Conservation (phyloP, 2,888 invertebrate species). For the Folsomia candida region DNA sequence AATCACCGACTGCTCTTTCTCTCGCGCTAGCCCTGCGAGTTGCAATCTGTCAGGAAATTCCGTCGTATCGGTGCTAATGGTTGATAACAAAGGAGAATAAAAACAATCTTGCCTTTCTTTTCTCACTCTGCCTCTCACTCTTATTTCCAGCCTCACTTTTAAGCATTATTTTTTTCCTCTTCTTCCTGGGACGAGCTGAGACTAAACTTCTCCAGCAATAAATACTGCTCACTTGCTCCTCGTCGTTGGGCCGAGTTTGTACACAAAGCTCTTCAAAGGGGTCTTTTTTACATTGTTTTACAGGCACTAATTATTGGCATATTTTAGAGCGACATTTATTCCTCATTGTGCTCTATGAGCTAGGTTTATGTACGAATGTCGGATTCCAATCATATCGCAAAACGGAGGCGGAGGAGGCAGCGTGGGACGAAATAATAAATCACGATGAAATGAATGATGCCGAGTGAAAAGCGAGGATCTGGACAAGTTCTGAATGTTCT, state of each 20-base stretch:
- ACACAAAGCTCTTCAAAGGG: too few species aligned
- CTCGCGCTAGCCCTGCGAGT: neutral
- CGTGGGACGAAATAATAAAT: constrained; percentile 41
- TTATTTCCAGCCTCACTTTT: neutral
- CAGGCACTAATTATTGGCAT: too few species aligned
- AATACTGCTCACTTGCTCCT: too few species aligned
- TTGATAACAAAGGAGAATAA: neutral
- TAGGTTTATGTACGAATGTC: neutral
- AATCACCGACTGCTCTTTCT: neutral
- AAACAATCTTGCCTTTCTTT: neutral
- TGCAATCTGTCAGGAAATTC: neutral
- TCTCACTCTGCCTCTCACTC: constrained; percentile 2
- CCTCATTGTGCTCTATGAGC: too few species aligned
- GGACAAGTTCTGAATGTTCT: constrained; percentile 25
- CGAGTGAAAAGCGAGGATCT: constrained; percentile 41
- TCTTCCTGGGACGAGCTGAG: too few species aligned
- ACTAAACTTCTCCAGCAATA: too few species aligned
- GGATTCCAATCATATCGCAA: neutral
- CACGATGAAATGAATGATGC: constrained; percentile 49
- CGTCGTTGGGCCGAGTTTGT: too few species aligned
- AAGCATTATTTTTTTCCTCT: neutral
- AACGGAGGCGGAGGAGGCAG: constrained; percentile 22
- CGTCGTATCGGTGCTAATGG: constrained; percentile 4
- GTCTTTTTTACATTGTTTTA: too few species aligned
- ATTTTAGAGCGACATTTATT: too few species aligned